A percentile compares a stretch with the other conserved stretches of the same genome.
Conservation (phyloP, 2,888 invertebrate species). For the Agonum fuliginosum region DNA sequence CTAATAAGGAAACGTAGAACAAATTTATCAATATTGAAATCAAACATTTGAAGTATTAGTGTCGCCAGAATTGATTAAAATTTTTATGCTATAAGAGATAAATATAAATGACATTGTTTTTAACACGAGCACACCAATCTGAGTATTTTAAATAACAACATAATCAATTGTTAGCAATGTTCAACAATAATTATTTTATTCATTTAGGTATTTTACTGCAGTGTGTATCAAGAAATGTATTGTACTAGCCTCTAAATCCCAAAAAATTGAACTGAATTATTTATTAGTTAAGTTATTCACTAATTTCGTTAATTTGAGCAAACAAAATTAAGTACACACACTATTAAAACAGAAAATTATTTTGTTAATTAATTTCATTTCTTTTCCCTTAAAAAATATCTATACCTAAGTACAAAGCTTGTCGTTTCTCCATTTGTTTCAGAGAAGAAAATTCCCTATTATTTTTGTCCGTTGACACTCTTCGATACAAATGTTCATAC, state of each 20-base stretch:
- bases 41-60: not conserved
- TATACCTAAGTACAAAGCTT: constrained; percentile 14
- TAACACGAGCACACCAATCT: too few relatives aligned
- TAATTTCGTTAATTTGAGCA: too few relatives aligned
- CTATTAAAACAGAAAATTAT: too few relatives aligned
- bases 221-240: too few relatives aligned
- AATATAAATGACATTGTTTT: not conserved
- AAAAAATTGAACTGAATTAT: too few relatives aligned
- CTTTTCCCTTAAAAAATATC: constrained; percentile 1
- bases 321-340: not conserved
- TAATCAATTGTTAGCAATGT: too few relatives aligned
- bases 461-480: not conserved
- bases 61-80: constrained; percentile 3
- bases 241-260: too few relatives aligned
- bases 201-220: too few relatives aligned
- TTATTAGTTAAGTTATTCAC: too few relatives aligned
- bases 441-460: not conserved
- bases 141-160: too few relatives aligned
- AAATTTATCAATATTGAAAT: not conserved
- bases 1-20: not conserved
- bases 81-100: not conserved
- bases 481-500: constrained; percentile 11
- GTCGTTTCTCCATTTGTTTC: constrained; percentile 16
- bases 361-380: not conserved
- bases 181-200: too few relatives aligned